These are phyloP conservation scores for Amphiura filiformis DNA, from an alignment of 35 echinoderm and acorn worm species.

Conservation along the genomic window DNA sequence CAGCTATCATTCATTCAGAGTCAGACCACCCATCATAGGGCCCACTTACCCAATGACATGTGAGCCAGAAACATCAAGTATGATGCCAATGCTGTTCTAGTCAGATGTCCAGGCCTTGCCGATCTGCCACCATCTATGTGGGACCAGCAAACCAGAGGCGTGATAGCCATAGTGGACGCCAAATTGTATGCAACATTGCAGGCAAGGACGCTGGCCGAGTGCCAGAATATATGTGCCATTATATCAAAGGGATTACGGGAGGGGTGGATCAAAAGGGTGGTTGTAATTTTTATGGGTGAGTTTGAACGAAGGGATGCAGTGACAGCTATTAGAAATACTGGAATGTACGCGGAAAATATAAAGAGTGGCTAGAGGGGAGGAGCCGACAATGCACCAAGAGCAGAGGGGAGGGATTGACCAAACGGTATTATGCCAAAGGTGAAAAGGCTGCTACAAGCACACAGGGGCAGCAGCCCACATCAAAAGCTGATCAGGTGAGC, in stretches of 20 bases:
- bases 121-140: not conserved
- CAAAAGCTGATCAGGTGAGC: too few species aligned
- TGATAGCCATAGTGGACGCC: not conserved
- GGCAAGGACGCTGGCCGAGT: not conserved
- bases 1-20: not conserved
- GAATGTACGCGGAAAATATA: too few species aligned
- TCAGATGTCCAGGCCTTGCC: not conserved
- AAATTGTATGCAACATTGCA: not conserved
- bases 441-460: too few species aligned
- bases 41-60: not conserved
- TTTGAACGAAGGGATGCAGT: not conserved
- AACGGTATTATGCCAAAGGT: too few species aligned
- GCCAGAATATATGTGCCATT: not conserved
- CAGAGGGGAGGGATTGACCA: too few species aligned
- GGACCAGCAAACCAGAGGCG: not conserved
- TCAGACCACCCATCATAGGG: not conserved
- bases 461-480: too few species aligned
- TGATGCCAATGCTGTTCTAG: not conserved
- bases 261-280: not conserved
- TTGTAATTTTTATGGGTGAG: not conserved
- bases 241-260: not conserved
- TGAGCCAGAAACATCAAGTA: not conserved
- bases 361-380: too few species aligned
- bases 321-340: too few species aligned
- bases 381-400: too few species aligned